phyloP scores from a whole-genome alignment of 2,888 invertebrate species.

The Synanthedon formicaeformis region DNA sequence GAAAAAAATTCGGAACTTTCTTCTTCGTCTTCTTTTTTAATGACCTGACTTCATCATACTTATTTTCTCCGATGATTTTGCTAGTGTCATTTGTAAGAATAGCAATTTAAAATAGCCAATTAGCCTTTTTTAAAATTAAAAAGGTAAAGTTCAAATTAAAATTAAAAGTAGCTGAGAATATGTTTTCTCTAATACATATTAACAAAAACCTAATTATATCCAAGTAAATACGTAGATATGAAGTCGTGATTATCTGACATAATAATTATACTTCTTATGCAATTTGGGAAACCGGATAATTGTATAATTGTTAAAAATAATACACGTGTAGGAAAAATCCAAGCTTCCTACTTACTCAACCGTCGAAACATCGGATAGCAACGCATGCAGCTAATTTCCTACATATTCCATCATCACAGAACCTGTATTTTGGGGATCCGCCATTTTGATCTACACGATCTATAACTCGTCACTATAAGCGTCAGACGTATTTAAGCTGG shows the following conservation, averaged over 20 bases:
- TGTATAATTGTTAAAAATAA: conserved; percentile 5
- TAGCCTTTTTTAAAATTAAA: no score
- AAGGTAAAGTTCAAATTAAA: no score
- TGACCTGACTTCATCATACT: no score
- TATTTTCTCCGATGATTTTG: no score
- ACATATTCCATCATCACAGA: conserved; percentile 39
- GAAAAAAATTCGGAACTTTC: no score
- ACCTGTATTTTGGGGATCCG: conserved; percentile 60
- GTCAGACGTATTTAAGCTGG: not conserved
- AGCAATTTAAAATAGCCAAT: no score
- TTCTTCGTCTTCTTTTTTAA: no score
- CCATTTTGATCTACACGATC: conserved; percentile 59
- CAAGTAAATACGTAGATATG: no score
- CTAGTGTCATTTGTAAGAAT: no score
- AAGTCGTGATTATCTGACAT: not conserved
- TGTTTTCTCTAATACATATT: no score
- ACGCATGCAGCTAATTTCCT: conserved; percentile 34
- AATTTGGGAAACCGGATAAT: not conserved
- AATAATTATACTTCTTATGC: not conserved
- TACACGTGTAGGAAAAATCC: not conserved
- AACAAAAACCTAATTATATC: no score
- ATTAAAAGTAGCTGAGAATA: no score
- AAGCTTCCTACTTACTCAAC: not conserved
- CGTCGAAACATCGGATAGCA: conserved; percentile 5
- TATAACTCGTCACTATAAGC: conserved; percentile 44